Evolutionary conservation across 2,797 vertebrate species (phyloP).

Genomic region (Gambelia wislizenii): DNA sequence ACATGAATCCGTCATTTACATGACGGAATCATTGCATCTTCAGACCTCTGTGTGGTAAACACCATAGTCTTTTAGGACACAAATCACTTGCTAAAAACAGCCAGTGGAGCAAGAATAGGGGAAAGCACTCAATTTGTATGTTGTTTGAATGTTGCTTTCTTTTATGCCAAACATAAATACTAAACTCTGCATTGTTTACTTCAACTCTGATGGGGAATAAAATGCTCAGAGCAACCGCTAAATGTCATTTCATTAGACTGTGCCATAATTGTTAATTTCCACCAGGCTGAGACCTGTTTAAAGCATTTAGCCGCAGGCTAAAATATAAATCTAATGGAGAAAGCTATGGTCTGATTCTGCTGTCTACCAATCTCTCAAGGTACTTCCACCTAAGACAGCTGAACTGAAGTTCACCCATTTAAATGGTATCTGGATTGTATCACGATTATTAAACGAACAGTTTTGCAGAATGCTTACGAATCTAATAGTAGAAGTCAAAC

Average conservation of each 20-base stretch:
- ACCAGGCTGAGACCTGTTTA: slow-evolving; percentile 3
- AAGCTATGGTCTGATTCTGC: not conserved
- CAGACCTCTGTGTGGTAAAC: too few species aligned
- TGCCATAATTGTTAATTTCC: slow-evolving; percentile 13
- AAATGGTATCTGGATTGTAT: not conserved
- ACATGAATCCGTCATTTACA: too few species aligned
- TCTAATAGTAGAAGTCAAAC: not conserved
- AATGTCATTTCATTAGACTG: slow-evolving; percentile 2
- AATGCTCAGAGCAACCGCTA: not conserved
- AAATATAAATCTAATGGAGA: not conserved
- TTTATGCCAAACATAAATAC: not conserved
- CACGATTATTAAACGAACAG: not conserved
- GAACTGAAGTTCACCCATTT: not conserved
- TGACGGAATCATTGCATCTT: too few species aligned
- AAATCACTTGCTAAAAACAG: not conserved
- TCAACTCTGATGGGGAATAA: not conserved
- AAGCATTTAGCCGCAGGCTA: not conserved
- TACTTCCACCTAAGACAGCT: not conserved
- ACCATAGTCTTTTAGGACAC: not conserved
- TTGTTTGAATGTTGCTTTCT: slow-evolving; percentile 15
- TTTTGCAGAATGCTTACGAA: not conserved
- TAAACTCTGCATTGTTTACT: not conserved
- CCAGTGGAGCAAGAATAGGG: too few species aligned
- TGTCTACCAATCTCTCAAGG: not conserved
- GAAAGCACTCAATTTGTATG: not conserved